phyloP scores from a whole-genome alignment of 2,888 invertebrate genomes.

The Unio delphinus region DNA sequence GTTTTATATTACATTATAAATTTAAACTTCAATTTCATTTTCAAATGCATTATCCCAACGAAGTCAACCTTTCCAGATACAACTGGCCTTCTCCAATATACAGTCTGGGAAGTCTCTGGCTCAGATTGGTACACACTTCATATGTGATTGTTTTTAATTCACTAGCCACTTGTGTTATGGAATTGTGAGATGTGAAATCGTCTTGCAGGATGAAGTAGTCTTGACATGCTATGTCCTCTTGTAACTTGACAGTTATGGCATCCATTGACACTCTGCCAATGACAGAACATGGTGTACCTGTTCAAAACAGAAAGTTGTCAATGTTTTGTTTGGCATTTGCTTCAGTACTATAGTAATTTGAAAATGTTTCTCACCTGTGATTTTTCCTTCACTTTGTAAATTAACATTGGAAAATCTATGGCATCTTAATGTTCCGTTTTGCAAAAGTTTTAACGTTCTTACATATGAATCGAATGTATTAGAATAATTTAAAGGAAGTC shows the following conservation, averaged over 20 bases:
- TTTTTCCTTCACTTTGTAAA: too few relatives aligned
- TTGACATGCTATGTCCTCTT: conserved; percentile 19
- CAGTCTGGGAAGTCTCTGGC: conserved; percentile 34
- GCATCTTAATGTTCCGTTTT: too few relatives aligned
- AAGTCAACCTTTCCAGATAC: neutral
- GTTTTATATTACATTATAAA: too few relatives aligned
- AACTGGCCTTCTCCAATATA: conserved; percentile 21
- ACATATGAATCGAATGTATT: too few relatives aligned
- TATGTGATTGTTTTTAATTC: conserved; percentile 41
- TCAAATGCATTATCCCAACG: too few relatives aligned
- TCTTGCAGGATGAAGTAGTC: conserved; percentile 32
- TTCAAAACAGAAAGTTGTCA: conserved; percentile 2
- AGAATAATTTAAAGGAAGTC: too few relatives aligned
- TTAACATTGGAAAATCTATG: too few relatives aligned
- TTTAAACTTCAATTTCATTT: too few relatives aligned
- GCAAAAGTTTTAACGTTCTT: too few relatives aligned
- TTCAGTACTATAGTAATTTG: neutral
- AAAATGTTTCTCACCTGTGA: too few relatives aligned
- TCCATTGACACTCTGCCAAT: conserved; percentile 53
- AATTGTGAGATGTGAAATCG: conserved; percentile 34
- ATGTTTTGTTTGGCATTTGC: too few relatives aligned
- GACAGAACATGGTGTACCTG: conserved; percentile 34
- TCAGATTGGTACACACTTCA: conserved; percentile 42
- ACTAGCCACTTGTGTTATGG: conserved; percentile 28
- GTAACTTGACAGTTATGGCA: conserved; percentile 40